A percentile compares a stretch with the other conserved stretches of the same genome.
Evolutionary conservation across 2,888 invertebrate genomes (phyloP).

Genomic region (Eupsilia transversa): DNA sequence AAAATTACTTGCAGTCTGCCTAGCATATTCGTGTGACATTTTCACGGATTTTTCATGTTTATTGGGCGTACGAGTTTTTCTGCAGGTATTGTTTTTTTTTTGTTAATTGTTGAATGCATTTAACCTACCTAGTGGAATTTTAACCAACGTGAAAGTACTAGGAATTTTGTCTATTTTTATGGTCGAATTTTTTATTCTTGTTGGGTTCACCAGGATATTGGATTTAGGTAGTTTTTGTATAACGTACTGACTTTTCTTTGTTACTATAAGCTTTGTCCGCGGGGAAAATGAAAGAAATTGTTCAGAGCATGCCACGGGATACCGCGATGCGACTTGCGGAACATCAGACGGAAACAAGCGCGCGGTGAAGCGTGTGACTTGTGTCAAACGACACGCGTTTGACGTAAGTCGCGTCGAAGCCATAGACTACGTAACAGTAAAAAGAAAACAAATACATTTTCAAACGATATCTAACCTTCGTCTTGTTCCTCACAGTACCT

Average conservation of each 20-base stretch:
- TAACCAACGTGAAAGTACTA: background rate
- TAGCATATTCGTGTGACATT: conserved; percentile 52
- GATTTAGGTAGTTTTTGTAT: background rate
- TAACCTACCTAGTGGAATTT: conserved; percentile 11
- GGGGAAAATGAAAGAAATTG: background rate
- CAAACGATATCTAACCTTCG: background rate
- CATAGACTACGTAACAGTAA: background rate
- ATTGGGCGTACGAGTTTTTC: conserved; percentile 25
- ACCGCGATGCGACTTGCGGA: background rate
- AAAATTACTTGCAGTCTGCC: conserved; percentile 54
- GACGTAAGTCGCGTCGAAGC: background rate
- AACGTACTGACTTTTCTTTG: background rate
- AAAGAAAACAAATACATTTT: no score
- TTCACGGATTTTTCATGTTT: conserved; percentile 31
- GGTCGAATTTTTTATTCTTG: background rate
- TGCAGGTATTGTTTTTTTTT: conserved; percentile 10
- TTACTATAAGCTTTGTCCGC: background rate
- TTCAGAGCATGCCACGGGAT: background rate
- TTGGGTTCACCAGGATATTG: background rate
- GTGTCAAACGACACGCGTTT: no score
- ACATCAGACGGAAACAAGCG: background rate
- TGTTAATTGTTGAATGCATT: conserved; percentile 15
- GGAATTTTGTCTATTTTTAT: background rate
- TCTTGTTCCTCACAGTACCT: conserved; percentile 89
- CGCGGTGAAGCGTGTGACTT: no score